Evolutionary conservation across 92 coral and sea anemone species (phyloP).

Genomic region (Blastomussa wellsi): DNA sequence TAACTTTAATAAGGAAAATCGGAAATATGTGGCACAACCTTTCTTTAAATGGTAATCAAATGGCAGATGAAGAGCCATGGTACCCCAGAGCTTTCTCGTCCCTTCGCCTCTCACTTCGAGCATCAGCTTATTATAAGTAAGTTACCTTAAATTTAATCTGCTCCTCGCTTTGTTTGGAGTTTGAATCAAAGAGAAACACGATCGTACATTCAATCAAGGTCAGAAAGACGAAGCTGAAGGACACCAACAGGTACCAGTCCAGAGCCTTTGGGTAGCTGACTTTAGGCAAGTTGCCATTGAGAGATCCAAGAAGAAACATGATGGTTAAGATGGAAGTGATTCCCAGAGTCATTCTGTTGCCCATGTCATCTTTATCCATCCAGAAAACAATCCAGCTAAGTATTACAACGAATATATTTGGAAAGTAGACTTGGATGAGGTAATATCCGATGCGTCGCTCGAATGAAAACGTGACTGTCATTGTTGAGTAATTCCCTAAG

Average conservation of each 20-base stretch:
- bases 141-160: slow-evolving; percentile 15
- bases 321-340: slow-evolving; percentile 73
- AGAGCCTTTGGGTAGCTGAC: slow-evolving; percentile 69
- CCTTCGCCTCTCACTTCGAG: too few relatives aligned
- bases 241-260: slow-evolving; percentile 58
- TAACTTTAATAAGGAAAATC: too few relatives aligned
- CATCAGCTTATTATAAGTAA: background rate
- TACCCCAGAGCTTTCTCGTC: too few relatives aligned
- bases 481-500: slow-evolving; percentile 46
- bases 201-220: slow-evolving; percentile 45
- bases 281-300: slow-evolving; percentile 64
- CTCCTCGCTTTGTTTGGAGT: background rate
- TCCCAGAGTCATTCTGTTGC: slow-evolving; percentile 69
- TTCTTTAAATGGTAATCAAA: too few relatives aligned
- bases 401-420: slow-evolving; percentile 64
- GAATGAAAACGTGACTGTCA: slow-evolving; percentile 58
- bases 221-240: slow-evolving; percentile 58
- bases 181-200: slow-evolving; percentile 16
- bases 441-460: slow-evolving; percentile 67
- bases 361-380: slow-evolving; percentile 78
- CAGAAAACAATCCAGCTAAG: slow-evolving; percentile 85
- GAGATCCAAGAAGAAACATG: slow-evolving; percentile 72
- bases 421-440: slow-evolving; percentile 67
- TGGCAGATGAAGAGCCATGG: too few relatives aligned
- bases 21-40: too few relatives aligned